Percentiles rank a stretch among this genome's conserved stretches.
Conservation (phyloP, 2,797 vertebrate genomes). For the Phataginus tetradactyla region DNA sequence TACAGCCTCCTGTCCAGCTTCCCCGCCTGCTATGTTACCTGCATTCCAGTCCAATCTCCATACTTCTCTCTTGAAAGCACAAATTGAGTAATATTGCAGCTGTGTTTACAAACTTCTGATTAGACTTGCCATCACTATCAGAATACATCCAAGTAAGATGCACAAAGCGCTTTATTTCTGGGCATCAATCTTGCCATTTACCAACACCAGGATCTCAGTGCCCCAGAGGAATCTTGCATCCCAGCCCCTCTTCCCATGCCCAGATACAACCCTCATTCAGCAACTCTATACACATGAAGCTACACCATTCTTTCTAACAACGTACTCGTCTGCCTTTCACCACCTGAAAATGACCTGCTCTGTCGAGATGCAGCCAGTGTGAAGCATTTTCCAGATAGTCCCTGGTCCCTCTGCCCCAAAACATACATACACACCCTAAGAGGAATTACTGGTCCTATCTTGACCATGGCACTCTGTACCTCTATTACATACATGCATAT, state of each 20-base stretch:
- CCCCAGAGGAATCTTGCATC: background rate
- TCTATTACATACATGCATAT: background rate
- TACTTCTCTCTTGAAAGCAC: background rate
- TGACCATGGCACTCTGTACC: too few species aligned
- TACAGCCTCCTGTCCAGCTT: background rate
- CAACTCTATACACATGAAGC: fast-evolving
- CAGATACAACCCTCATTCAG: background rate
- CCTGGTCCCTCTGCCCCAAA: background rate
- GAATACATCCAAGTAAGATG: background rate
- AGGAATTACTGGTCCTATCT: background rate
- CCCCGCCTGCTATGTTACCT: too few species aligned
- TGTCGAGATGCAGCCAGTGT: background rate
- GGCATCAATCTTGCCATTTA: background rate
- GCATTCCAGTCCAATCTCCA: too few species aligned
- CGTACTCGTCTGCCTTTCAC: background rate
- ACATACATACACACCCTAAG: background rate
- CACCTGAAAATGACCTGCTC: background rate
- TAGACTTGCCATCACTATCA: background rate
- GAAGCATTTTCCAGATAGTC: background rate
- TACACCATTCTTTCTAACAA: background rate
- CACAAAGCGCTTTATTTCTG: background rate
- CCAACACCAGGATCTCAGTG: background rate
- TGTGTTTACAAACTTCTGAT: background rate
- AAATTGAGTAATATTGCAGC: background rate
- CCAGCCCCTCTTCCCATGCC: background rate